Base-by-base conservation (phyloP, 2,113 vertebrate genomes). In the Leuciscus idus region DNA sequence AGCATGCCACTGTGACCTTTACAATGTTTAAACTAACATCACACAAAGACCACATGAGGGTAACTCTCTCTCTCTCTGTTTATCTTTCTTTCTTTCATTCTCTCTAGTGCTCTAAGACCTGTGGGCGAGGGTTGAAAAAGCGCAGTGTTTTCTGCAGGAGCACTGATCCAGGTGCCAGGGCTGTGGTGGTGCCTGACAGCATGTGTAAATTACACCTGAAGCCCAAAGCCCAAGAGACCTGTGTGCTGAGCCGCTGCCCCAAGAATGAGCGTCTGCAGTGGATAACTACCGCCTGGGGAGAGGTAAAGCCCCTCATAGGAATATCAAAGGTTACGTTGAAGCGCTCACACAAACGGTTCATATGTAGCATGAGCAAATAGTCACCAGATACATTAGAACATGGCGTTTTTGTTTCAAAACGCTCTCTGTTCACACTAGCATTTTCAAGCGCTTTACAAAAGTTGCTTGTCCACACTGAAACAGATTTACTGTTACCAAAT, bases 191-290 rank as follows among this genome's bases (percentile, higher is more conserved):
- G 72, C 96, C 95, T 0, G 97, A 98, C 70, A 95, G 91, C 79
- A 92, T 94, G 95, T 99, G 98, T 87, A 90, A 94, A 79, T 85
- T 90, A 78, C 90, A 91, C 81, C 91, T 92, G 1, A 95, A 92
- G 87, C 98, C 97, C 2, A 97, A 96, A 90, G 61, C 90, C 15
- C 97, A 97, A 77, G 96, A 99, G 93, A 95, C 91, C 52, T 99
- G 98, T 0, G 96, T 98, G 75, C 92, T 97, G 7, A 93, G 95
- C 57, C 96, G 98, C 13, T 99, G 98, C 90, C 98, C 97, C 76
- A 98, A 93, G 81, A 99, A 98, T 0, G 96, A 95, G 68, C 94
- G 93, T 55, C 96, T 99, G 2, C 96, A 97, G 92, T 99, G 98
- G 98, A 91, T 95, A 75, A 83, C 95, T 23, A 95, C 96, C 23